phyloP scores from a whole-genome alignment of 2,113 vertebrate species.

The Neogale vison region DNA sequence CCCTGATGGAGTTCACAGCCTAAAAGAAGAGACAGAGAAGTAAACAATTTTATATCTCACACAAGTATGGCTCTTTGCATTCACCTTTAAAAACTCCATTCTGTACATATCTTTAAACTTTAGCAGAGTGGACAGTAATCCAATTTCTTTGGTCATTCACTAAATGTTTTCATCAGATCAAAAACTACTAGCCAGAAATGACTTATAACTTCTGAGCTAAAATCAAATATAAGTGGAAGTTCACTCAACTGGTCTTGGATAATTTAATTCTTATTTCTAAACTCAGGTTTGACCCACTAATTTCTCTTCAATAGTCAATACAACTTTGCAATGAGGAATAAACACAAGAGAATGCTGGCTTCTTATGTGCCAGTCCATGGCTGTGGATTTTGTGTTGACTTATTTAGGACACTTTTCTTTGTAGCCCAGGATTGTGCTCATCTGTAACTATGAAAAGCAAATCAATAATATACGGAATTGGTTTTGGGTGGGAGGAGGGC shows the following conservation, averaged over 20 bases:
- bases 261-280: conserved; percentile 49
- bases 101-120: conserved; percentile 1
- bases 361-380: conserved; percentile 6
- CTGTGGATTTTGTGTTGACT: conserved; percentile 15
- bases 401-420: conserved; percentile 7
- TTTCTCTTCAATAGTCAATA: conserved; percentile 41
- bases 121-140: neutral
- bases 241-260: conserved; percentile 1
- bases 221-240: conserved; percentile 16
- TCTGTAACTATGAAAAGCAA: conserved; percentile 78
- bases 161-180: conserved; percentile 26
- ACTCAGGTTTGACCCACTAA: neutral
- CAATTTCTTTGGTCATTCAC: conserved; percentile 34
- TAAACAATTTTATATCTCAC: neutral
- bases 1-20: neutral
- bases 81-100: neutral
- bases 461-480: conserved; percentile 71
- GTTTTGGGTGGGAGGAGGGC: conserved; percentile 51
- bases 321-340: conserved; percentile 41
- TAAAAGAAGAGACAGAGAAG: neutral
- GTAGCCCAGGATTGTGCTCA: conserved; percentile 76
- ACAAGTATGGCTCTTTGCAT: neutral
- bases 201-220: conserved; percentile 20
- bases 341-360: neutral
- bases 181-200: conserved; percentile 35